Base-by-base conservation (phyloP, 2,797 vertebrate genomes). In the Rachycentron canadum region DNA sequence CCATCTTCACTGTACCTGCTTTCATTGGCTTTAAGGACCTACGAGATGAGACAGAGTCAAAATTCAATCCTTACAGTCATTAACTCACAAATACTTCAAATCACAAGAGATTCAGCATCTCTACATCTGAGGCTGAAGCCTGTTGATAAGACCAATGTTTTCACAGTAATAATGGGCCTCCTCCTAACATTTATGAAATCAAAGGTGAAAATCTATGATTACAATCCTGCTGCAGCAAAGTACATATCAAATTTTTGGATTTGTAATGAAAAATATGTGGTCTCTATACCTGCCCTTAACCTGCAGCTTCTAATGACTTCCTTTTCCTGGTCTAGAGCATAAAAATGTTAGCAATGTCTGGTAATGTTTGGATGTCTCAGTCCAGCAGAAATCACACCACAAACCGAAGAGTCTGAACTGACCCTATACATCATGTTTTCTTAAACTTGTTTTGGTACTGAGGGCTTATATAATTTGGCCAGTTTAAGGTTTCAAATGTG, bases 351-450 rank as follows among this genome's bases (percentile, higher is more conserved):
- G 65, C 50, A 79, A 61, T 61, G 26, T 74, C 21, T 70, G 52
- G 69, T 64, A 61, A 62, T 70, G 28, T 55, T 49, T 74, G 53
- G 30, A 63, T 65, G 60, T 56, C 60, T 49, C 40, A 41, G 14
- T 75, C 43, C 56, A 68, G 50, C 65, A 75, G 62, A 76, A 78
- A 71, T 69, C n/a, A 69, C 38, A 63, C 43, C 49, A 23, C 70
- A 78, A 61, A 74, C 73, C 58, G 57, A 78, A 25, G 40, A 70
- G 43, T 5, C 70, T 53, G 28, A 82, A 67, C 70, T 28, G 52
- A 52, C 60, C 64, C 80, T 71, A 26, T 9, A n/a, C 16, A 30
- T 28, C 62, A 3, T 91, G 90, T 92, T 93, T 92, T 89, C 78
- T 88, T 88, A 78, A 91, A 90, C 81, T 79, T 68, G 45, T 49